Evolutionary conservation across 1,140 invertebrate species (phyloP).

Genomic region (Luehdorfia chinensis): DNA sequence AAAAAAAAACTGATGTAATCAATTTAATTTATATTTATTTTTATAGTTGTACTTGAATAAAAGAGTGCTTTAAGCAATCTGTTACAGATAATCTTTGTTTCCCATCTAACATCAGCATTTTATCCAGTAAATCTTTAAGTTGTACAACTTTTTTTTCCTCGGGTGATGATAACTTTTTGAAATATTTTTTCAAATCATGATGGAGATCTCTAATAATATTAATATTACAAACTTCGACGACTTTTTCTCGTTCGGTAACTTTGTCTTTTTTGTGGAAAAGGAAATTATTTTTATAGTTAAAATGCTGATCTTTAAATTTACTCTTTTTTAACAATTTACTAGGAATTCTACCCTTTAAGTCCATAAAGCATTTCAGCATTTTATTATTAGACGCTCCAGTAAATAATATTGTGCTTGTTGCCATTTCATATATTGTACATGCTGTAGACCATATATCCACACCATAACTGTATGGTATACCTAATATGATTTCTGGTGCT

Average conservation of each 20-base stretch:
- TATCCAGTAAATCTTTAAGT: constrained; percentile 95
- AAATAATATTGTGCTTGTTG: constrained; percentile 98
- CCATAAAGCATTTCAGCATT: constrained; percentile 99
- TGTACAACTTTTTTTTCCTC: constrained; percentile 93
- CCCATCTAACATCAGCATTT: constrained; percentile 94
- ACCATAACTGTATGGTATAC: constrained; percentile 96
- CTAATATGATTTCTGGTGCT: constrained; percentile 98
- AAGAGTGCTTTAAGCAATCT: constrained; percentile 95
- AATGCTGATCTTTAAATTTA: constrained; percentile 97
- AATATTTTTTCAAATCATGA: constrained; percentile 88
- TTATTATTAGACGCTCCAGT: constrained; percentile 99
- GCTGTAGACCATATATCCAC: constrained; percentile 99
- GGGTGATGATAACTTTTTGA: constrained; percentile 90
- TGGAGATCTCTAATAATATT: constrained; percentile 89
- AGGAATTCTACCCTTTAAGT: constrained; percentile 96
- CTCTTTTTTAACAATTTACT: constrained; percentile 97
- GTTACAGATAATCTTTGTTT: constrained; percentile 93
- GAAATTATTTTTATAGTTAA: constrained; percentile 97
- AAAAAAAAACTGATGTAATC: constrained; percentile 8
- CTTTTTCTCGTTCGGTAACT: constrained; percentile 97
- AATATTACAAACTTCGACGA: constrained; percentile 93
- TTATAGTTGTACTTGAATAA: constrained; percentile 96
- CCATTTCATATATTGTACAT: constrained; percentile 98
- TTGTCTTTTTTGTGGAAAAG: constrained; percentile 98
- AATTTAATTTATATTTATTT: constrained; percentile 33